Percentiles rank a stretch among this genome's conserved stretches.
phyloP scores from a whole-genome alignment of 2,113 vertebrate species.

The Salvelinus namaycush region DNA sequence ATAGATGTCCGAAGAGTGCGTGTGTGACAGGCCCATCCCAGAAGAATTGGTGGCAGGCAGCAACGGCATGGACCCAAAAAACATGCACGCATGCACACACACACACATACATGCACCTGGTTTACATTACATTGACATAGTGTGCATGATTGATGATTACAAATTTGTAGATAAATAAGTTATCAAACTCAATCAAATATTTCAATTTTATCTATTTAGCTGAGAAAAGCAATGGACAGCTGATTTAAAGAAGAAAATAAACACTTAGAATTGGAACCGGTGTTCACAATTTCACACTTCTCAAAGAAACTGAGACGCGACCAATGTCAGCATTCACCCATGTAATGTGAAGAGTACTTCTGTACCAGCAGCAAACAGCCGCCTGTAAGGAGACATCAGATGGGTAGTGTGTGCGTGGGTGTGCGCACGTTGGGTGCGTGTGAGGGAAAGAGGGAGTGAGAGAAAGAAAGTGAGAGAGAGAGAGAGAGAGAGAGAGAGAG shows the following conservation, averaged over 20 bases:
- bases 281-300: not conserved
- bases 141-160: too few relatives aligned
- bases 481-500: too few relatives aligned
- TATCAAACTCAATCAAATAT: too few relatives aligned
- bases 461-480: not conserved
- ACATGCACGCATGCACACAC: not conserved
- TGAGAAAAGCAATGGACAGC: too few relatives aligned
- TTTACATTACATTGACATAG: too few relatives aligned
- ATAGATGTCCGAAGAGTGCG: conserved; percentile 10
- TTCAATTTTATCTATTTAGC: too few relatives aligned
- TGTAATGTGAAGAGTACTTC: conserved; percentile 12
- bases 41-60: conserved; percentile 1
- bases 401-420: conserved; percentile 5
- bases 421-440: not conserved
- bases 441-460: not conserved
- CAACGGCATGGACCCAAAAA: not conserved
- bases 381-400: not conserved
- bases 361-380: conserved; percentile 1
- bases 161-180: too few relatives aligned
- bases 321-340: not conserved
- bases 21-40: conserved; percentile 25
- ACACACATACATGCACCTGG: not conserved
- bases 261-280: not conserved
- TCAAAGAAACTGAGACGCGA: not conserved
- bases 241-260: too few relatives aligned